These are phyloP conservation scores for Otus sunia DNA, from an alignment of 2,113 vertebrate species.

Conservation along the genomic window DNA sequence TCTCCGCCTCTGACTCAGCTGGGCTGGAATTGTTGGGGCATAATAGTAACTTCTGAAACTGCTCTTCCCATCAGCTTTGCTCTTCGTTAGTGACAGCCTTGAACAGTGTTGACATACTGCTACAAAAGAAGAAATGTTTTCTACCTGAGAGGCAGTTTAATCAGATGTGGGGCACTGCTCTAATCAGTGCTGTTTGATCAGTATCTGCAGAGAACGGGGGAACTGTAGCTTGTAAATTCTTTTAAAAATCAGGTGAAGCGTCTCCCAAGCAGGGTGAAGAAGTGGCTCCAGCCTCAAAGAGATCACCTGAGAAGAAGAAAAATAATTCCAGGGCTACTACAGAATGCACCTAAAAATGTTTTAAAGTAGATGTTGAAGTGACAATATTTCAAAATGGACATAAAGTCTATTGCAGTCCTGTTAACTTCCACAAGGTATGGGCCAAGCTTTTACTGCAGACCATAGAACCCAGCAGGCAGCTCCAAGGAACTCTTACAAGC, in stretches of 20 bases:
- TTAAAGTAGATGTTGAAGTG: background rate
- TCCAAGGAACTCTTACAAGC: background rate
- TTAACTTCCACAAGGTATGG: background rate
- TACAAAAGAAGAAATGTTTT: background rate
- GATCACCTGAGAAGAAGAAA: background rate
- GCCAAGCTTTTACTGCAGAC: background rate
- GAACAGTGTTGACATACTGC: background rate
- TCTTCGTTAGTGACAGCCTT: background rate
- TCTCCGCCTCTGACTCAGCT: background rate
- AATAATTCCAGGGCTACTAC: background rate
- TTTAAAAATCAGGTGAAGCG: background rate
- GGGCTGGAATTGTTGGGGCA: background rate
- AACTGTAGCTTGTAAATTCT: background rate
- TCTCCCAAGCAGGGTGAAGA: background rate
- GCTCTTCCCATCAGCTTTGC: background rate
- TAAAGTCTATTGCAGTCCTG: background rate
- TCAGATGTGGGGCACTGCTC: background rate
- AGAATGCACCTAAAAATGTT: background rate
- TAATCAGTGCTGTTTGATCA: background rate
- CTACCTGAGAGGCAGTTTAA: background rate
- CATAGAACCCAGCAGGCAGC: background rate
- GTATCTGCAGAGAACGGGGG: background rate
- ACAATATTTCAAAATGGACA: background rate
- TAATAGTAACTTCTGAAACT: background rate
- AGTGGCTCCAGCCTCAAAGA: background rate